These are phyloP conservation scores for Hydrolagus colliei DNA, from an alignment of 2,797 vertebrate species.

Conservation along the genomic window DNA sequence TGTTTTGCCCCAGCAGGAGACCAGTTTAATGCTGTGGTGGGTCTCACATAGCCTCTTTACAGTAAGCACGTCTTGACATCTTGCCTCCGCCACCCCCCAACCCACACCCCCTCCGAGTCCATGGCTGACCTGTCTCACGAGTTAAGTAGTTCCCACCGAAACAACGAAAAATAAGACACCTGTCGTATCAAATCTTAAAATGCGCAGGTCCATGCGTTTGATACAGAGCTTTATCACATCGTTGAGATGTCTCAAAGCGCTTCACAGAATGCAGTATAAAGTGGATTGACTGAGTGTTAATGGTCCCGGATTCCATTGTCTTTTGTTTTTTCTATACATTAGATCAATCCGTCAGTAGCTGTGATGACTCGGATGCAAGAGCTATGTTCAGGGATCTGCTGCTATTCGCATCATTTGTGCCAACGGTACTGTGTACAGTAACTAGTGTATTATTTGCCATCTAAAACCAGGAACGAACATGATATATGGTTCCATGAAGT, in stretches of 20 bases:
- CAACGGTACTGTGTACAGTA: neutral
- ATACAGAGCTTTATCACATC: no score
- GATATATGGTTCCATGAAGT: neutral
- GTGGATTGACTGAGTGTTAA: neutral
- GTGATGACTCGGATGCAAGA: no score
- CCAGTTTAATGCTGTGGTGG: constrained; percentile 75
- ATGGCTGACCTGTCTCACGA: neutral
- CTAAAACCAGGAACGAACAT: neutral
- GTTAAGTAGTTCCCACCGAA: neutral
- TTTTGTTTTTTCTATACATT: neutral
- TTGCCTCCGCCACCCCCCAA: neutral
- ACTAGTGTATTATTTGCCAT: neutral
- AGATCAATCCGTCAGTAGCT: neutral
- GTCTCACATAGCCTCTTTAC: constrained; percentile 60
- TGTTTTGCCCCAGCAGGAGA: constrained; percentile 68
- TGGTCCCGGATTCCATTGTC: constrained; percentile 1
- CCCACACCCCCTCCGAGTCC: neutral
- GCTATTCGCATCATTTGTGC: neutral
- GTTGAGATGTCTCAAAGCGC: no score
- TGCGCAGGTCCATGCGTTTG: neutral
- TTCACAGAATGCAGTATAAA: no score
- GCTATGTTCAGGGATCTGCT: neutral
- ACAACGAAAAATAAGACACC: neutral
- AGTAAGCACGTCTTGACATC: neutral
- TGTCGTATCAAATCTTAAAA: neutral